phyloP scores from a whole-genome alignment of 30 jellyfish, hydroid and myxozoan species.

The Hydractinia echinata region DNA sequence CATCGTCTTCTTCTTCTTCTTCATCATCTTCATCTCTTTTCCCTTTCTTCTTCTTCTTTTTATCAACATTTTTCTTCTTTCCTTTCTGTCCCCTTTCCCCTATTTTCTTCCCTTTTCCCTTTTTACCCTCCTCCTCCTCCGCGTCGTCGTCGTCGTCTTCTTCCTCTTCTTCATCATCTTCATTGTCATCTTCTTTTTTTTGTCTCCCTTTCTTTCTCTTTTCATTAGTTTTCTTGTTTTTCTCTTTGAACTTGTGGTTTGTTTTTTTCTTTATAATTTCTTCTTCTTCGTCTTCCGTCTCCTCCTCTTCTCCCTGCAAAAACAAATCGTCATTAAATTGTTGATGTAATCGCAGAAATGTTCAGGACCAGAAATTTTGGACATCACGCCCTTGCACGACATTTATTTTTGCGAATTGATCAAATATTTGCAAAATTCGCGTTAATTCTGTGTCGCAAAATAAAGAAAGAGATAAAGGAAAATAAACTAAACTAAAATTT shows the following conservation, averaged over 20 bases:
- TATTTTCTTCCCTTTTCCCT: neutral
- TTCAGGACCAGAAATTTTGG: neutral
- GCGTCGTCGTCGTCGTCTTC: slow-evolving; percentile 21
- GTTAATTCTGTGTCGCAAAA: neutral
- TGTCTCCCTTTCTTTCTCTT: too few relatives aligned
- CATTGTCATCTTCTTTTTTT: neutral
- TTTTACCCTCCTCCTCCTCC: neutral
- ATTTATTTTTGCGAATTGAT: neutral
- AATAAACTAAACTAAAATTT: neutral
- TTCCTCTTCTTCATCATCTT: neutral
- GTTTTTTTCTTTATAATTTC: slow-evolving; percentile 4
- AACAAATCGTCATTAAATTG: neutral
- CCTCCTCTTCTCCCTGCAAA: slow-evolving; percentile 23
- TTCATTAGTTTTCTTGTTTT: too few relatives aligned
- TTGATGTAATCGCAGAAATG: neutral
- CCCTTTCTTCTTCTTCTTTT: neutral
- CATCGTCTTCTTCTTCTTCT: slow-evolving; percentile 41
- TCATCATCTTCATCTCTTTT: slow-evolving; percentile 34
- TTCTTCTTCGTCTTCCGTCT: neutral
- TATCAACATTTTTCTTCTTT: neutral
- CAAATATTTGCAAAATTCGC: neutral
- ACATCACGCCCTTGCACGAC: neutral
- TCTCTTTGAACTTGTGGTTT: neutral
- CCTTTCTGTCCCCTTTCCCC: slow-evolving; percentile 1
- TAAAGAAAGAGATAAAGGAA: neutral